Conservation (phyloP, 2,888 invertebrate species). For the Ornithoptera alexandrae region DNA sequence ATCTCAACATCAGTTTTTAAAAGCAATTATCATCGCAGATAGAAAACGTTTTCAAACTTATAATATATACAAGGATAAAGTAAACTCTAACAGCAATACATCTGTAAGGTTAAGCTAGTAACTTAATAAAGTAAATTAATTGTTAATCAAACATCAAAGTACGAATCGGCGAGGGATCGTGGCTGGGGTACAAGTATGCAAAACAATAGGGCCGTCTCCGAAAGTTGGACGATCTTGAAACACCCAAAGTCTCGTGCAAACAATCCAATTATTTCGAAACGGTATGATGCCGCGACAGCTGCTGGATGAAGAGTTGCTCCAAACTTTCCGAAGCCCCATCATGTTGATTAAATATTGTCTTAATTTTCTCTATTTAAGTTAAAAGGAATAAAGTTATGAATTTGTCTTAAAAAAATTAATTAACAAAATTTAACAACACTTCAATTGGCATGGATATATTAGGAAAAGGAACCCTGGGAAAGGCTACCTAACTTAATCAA, state of each 20-base stretch:
- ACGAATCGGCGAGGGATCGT: slow-evolving; percentile 8
- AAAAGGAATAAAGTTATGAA: not conserved
- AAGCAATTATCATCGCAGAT: too few relatives aligned
- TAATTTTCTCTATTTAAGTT: not conserved
- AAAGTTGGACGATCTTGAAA: slow-evolving; percentile 24
- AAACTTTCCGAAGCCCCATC: slow-evolving; percentile 3
- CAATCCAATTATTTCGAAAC: slow-evolving; percentile 30
- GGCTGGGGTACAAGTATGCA: slow-evolving; percentile 13
- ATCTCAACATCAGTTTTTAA: too few relatives aligned
- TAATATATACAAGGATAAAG: too few relatives aligned
- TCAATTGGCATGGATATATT: too few relatives aligned
- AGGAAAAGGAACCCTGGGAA: too few relatives aligned
- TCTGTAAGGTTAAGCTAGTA: not conserved
- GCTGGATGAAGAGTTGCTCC: slow-evolving; percentile 24
- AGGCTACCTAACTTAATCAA: too few relatives aligned
- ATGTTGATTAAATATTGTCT: slow-evolving; percentile 21
- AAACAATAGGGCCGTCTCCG: slow-evolving; percentile 25
- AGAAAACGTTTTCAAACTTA: too few relatives aligned
- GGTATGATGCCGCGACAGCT: slow-evolving; percentile 24
- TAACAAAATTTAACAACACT: too few relatives aligned
- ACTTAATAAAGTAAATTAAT: slow-evolving; percentile 2
- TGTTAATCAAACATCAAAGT: slow-evolving; percentile 10
- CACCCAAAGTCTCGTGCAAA: slow-evolving; percentile 28
- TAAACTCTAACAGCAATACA: not conserved
- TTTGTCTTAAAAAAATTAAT: too few relatives aligned